Percentiles rank a stretch among this genome's conserved stretches.
phyloP scores from a whole-genome alignment of 2,888 invertebrate genomes.

The Cosmia pyralina region DNA sequence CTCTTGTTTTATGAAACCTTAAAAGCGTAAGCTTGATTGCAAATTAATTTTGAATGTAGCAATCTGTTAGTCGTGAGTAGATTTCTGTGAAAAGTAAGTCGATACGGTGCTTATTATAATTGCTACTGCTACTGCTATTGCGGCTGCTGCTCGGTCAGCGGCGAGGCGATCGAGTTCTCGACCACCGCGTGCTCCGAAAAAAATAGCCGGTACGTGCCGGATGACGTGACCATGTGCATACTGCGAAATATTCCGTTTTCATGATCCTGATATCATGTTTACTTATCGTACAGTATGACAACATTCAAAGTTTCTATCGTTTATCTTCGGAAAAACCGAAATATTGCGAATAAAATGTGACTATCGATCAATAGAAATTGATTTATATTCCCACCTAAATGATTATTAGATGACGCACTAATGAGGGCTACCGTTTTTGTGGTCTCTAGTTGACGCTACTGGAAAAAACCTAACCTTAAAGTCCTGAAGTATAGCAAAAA shows the following conservation, averaged over 20 bases:
- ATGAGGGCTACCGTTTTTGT: too few relatives aligned
- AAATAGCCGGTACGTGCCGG: slow-evolving; percentile 54
- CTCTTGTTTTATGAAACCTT: not conserved
- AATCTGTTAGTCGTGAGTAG: slow-evolving; percentile 54
- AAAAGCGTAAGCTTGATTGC: slow-evolving; percentile 29
- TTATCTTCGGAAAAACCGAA: too few relatives aligned
- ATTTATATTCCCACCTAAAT: too few relatives aligned
- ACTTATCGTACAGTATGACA: not conserved
- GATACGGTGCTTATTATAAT: slow-evolving; percentile 67
- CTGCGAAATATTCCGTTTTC: slow-evolving; percentile 52
- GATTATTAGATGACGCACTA: too few relatives aligned
- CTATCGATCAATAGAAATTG: too few relatives aligned
- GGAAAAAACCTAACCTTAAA: too few relatives aligned
- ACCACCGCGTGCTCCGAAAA: slow-evolving; percentile 14
- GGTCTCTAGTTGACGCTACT: too few relatives aligned
- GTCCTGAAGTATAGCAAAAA: too few relatives aligned
- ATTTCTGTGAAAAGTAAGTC: slow-evolving; percentile 57
- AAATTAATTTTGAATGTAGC: slow-evolving; percentile 59
- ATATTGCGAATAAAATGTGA: too few relatives aligned
- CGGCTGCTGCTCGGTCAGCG: slow-evolving; percentile 39
- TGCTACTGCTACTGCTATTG: too few relatives aligned
- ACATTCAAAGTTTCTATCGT: too few relatives aligned
- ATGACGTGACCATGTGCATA: slow-evolving; percentile 50
- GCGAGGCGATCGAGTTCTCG: slow-evolving; percentile 18
- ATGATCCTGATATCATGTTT: slow-evolving; percentile 28